These are phyloP conservation scores for Pyrocephalus nanus DNA, from an alignment of 2,797 vertebrate species.

Conservation along the genomic window DNA sequence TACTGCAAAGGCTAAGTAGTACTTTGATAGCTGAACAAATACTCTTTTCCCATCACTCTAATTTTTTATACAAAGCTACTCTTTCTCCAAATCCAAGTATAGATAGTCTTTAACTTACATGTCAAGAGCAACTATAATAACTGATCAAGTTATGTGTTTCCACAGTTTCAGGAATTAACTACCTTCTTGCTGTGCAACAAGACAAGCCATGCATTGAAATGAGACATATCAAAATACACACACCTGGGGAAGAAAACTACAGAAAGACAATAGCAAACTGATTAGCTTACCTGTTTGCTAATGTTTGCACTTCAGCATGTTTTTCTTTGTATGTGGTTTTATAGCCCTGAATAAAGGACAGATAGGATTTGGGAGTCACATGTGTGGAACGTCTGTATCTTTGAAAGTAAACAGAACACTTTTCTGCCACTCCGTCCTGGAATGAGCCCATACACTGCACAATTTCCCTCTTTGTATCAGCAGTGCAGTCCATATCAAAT, in stretches of 20 bases:
- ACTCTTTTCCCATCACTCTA: neutral
- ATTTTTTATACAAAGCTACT: neutral
- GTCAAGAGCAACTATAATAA: neutral
- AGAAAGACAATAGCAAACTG: neutral
- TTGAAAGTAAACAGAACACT: conserved; percentile 93
- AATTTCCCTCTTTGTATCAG: conserved; percentile 85
- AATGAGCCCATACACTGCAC: conserved; percentile 96
- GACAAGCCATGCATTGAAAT: neutral
- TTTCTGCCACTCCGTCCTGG: conserved; percentile 94
- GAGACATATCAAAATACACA: accelerated
- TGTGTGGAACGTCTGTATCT: conserved; percentile 91
- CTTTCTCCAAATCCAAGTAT: neutral
- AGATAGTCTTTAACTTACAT: neutral
- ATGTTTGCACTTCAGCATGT: conserved; percentile 83
- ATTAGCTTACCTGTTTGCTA: conserved; percentile 85
- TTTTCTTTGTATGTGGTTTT: conserved; percentile 92
- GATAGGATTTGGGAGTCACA: conserved; percentile 95
- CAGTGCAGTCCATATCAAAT: conserved; percentile 88
- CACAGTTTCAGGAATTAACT: neutral
- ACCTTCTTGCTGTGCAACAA: neutral
- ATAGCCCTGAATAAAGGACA: conserved; percentile 95
- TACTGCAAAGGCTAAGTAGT: neutral
- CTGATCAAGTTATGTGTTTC: neutral
- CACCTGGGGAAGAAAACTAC: neutral
- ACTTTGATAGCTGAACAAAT: neutral